Base-by-base conservation (phyloP, 2,888 invertebrate genomes). In the Acrobasis consociella region DNA sequence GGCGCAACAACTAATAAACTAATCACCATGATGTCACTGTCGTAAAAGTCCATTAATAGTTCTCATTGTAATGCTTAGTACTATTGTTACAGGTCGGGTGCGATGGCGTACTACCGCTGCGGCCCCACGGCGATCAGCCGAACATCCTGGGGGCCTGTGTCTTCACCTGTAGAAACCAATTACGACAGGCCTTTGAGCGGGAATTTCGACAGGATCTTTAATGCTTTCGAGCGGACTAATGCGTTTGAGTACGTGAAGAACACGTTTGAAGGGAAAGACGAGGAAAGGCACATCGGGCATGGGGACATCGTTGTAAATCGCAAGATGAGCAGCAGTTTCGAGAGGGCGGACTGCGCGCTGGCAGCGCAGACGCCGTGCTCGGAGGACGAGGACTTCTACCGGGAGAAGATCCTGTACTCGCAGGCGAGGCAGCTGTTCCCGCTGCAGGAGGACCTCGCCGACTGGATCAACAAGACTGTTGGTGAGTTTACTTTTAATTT, bases 391-490 rank as follows among this genome's bases (percentile, higher is more conserved):
- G 94, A 95, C 72, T 94, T 93, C 76, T 96, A 95, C 82, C 93
- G 96, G 75, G 96, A 96, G 82, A 94, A 95, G 81, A 95, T 96
- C 72, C 93, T 95, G 78, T 94, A 95, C 78, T 95, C 95, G 66
- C 97, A 97, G 87, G 95, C 95, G 83, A 93, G 96, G 60, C 96
- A 97, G 83, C 92, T 97, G 75, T 95, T 96, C 76, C 97, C 97
- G 0, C 90, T 97, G 68, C 96, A 97, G 85, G 97, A 97, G 82
- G 97, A 97, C 86, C 89, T 97, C 63, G 96, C 97, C 9, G 97
- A 97, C 73, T 97, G 97, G 97, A 95, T 97, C 68, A 96, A 96
- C 82, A 97, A 96, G 83, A 96, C 95, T 63, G 93, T 97, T 69
- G 96, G 97, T 97, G 81, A 94, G 95, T 93, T 31, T 22, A n/a